These are phyloP conservation scores for Notamacropus eugenii DNA, from an alignment of 2,797 vertebrate species.

Conservation along the genomic window DNA sequence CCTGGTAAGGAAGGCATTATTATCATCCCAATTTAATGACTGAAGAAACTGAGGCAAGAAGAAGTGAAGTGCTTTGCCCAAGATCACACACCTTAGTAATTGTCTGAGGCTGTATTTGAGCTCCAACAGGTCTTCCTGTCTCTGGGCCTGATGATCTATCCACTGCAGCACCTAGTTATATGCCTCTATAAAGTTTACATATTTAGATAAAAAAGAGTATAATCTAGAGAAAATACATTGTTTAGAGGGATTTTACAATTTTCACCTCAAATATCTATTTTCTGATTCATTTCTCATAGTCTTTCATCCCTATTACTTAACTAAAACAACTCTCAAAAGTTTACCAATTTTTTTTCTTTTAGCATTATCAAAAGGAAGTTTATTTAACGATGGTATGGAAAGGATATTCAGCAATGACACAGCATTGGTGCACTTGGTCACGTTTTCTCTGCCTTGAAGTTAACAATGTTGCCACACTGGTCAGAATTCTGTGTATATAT, in stretches of 20 bases:
- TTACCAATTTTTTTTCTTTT: neutral
- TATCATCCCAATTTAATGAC: neutral
- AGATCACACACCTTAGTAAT: too few species aligned
- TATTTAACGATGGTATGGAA: neutral
- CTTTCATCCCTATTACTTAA: neutral
- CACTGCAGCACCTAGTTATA: too few species aligned
- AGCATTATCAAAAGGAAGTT: neutral
- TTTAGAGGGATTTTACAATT: neutral
- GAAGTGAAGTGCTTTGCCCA: neutral
- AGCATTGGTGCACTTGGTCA: neutral
- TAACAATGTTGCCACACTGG: neutral
- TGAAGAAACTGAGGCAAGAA: neutral
- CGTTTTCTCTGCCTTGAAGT: neutral
- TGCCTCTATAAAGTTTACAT: too few species aligned
- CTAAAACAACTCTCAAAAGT: neutral
- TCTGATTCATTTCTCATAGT: neutral
- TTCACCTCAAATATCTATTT: neutral
- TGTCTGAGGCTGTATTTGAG: too few species aligned
- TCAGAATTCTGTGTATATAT: too few species aligned
- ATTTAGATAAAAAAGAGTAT: too few species aligned
- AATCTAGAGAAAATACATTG: too few species aligned
- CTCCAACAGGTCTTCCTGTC: too few species aligned
- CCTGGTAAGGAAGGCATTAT: neutral
- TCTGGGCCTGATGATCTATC: too few species aligned
- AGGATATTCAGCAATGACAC: neutral